These are phyloP conservation scores for Barbus barbus DNA, from an alignment of 2,113 vertebrate species.

Conservation along the genomic window DNA sequence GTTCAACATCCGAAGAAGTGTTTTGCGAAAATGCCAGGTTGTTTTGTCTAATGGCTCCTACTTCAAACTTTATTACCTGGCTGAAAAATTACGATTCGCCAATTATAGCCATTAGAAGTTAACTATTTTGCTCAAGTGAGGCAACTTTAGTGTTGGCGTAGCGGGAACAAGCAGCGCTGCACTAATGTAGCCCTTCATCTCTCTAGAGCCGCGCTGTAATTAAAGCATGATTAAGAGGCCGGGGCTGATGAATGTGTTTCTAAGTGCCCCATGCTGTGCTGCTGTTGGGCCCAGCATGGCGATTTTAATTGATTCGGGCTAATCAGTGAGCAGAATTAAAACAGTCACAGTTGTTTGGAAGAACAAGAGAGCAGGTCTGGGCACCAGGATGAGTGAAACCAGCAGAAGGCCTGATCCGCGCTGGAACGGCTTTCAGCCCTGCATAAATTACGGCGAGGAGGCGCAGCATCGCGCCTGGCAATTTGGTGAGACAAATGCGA, in stretches of 20 bases:
- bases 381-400: slow-evolving; percentile 65
- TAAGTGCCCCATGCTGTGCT: slow-evolving; percentile 75
- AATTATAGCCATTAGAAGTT: slow-evolving; percentile 45
- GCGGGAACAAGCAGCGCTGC: slow-evolving; percentile 53
- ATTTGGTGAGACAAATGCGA: slow-evolving; percentile 44
- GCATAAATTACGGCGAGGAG: slow-evolving; percentile 72
- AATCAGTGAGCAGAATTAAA: slow-evolving; percentile 80
- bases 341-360: slow-evolving; percentile 80
- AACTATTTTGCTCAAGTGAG: slow-evolving; percentile 43
- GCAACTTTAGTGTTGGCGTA: slow-evolving; percentile 45
- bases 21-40: slow-evolving; percentile 30
- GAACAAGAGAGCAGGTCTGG: slow-evolving; percentile 60
- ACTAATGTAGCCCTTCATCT: slow-evolving; percentile 64
- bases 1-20: slow-evolving; percentile 25
- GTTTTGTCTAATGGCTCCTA: slow-evolving; percentile 32
- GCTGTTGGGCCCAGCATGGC: slow-evolving; percentile 71
- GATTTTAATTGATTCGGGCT: slow-evolving; percentile 77
- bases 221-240: slow-evolving; percentile 80
- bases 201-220: slow-evolving; percentile 72
- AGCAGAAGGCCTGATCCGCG: slow-evolving; percentile 69
- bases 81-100: slow-evolving; percentile 36
- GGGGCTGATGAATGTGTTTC: slow-evolving; percentile 72
- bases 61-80: slow-evolving; percentile 41
- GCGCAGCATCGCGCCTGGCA: slow-evolving; percentile 46
- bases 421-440: slow-evolving; percentile 59